Conservation (phyloP, 2,797 vertebrate species). For the Cacajao melanocephalus region DNA sequence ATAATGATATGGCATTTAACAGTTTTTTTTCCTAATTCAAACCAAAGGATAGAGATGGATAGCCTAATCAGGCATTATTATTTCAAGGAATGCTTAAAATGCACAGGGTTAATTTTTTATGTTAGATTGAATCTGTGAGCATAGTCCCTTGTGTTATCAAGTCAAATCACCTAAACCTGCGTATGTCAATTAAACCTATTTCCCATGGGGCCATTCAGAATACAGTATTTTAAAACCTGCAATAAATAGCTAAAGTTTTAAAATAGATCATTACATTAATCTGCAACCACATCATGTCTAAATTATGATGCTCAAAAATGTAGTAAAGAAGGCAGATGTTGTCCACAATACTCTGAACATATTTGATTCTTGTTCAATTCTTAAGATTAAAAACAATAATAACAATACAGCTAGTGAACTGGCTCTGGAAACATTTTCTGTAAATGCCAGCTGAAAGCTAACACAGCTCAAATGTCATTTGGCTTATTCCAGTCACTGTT, state of each 20-base stretch:
- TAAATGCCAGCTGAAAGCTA: conserved; percentile 15
- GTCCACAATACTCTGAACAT: not conserved
- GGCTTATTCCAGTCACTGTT: not conserved
- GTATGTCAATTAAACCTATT: not conserved
- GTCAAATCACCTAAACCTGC: not conserved
- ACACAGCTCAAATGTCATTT: not conserved
- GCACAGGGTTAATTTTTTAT: not conserved
- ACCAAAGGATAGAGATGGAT: conserved; percentile 61
- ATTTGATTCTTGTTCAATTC: not conserved
- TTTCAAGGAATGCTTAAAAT: conserved; percentile 30
- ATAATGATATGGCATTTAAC: conserved; percentile 17
- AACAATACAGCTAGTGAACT: not conserved
- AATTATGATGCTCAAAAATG: not conserved
- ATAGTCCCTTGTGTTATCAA: not conserved
- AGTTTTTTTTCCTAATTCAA: conserved; percentile 53
- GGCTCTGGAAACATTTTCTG: conserved; percentile 7
- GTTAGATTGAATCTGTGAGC: not conserved
- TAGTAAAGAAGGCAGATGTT: not conserved
- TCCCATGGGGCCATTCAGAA: not conserved
- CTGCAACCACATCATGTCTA: not conserved
- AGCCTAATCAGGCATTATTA: conserved; percentile 47
- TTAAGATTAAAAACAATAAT: conserved; percentile 6
- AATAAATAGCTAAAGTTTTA: not conserved
- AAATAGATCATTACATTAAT: not conserved
- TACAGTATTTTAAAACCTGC: not conserved